Conservation (phyloP, 2,797 vertebrate species). For the Vespertilio murinus region DNA sequence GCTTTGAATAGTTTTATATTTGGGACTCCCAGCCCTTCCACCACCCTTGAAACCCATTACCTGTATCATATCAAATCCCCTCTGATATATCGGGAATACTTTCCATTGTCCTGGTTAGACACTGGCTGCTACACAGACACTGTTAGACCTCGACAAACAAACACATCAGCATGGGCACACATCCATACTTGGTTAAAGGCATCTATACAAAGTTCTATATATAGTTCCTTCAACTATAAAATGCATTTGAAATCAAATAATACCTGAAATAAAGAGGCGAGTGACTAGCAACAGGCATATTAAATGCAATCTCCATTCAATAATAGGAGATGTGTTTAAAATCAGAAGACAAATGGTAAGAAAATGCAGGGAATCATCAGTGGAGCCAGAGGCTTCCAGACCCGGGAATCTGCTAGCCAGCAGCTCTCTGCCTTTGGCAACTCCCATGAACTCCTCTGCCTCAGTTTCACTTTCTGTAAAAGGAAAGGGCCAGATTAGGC, state of each 20-base stretch:
- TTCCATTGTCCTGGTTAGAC: not conserved
- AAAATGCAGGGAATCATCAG: not conserved
- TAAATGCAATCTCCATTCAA: not conserved
- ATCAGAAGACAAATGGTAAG: not conserved
- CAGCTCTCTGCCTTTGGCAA: not conserved
- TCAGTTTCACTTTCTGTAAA: not conserved
- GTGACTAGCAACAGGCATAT: not conserved
- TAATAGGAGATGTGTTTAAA: not conserved
- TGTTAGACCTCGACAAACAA: not conserved
- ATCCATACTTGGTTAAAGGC: not conserved
- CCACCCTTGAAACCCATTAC: not conserved
- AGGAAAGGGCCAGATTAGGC: not conserved
- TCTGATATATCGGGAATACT: not conserved
- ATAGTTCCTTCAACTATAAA: not conserved
- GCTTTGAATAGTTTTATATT: not conserved
- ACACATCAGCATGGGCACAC: not conserved
- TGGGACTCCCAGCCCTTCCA: not conserved
- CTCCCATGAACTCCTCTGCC: not conserved
- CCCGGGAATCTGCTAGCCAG: not conserved
- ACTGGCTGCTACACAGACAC: not conserved
- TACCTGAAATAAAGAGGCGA: not conserved
- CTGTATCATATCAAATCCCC: not conserved
- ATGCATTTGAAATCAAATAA: not conserved
- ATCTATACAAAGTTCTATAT: not conserved
- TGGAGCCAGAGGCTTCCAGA: not conserved